Conservation (phyloP, 23 tunicate species). For the Trididemnum clinides region DNA sequence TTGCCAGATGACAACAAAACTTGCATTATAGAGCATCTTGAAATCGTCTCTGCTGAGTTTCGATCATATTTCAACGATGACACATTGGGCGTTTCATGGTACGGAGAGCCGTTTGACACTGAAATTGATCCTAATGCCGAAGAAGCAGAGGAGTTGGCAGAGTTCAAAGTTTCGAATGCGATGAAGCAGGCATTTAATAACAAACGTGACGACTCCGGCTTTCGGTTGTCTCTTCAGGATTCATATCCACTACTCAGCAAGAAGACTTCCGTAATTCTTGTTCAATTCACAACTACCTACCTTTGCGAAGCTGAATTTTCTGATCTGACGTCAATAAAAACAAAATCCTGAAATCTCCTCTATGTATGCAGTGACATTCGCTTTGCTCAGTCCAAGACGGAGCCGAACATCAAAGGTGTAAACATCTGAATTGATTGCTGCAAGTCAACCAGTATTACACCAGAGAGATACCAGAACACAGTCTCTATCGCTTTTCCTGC, state of each 20-base stretch:
- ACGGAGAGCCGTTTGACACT: slow-evolving; percentile 36
- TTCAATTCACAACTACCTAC: slow-evolving; percentile 17
- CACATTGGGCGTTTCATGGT: slow-evolving; percentile 29
- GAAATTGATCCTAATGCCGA: slow-evolving; percentile 40
- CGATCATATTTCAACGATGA: slow-evolving; percentile 35
- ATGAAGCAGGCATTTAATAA: slow-evolving; percentile 41
- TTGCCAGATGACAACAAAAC: slow-evolving; percentile 28
- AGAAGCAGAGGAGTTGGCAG: slow-evolving; percentile 53
- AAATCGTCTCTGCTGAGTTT: slow-evolving; percentile 41
- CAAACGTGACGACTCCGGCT: slow-evolving; percentile 8
- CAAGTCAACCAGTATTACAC: no score
- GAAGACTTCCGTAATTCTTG: slow-evolving; percentile 22
- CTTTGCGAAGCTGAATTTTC: slow-evolving; percentile 40
- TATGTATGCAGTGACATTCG: slow-evolving; percentile 37
- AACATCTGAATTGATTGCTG: no score
- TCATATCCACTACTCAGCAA: slow-evolving; percentile 39
- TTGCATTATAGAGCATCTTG: slow-evolving; percentile 32
- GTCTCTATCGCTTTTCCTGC: no score
- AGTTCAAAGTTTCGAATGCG: slow-evolving; percentile 49
- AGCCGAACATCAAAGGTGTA: slow-evolving; percentile 21
- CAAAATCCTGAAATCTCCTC: slow-evolving; percentile 17
- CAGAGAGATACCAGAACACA: no score
- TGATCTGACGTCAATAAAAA: slow-evolving; percentile 20
- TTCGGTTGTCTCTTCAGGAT: slow-evolving; percentile 41
- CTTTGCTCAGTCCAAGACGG: slow-evolving; percentile 17